Base-by-base conservation (phyloP, 2,888 invertebrate species). In the Nomada flava region DNA sequence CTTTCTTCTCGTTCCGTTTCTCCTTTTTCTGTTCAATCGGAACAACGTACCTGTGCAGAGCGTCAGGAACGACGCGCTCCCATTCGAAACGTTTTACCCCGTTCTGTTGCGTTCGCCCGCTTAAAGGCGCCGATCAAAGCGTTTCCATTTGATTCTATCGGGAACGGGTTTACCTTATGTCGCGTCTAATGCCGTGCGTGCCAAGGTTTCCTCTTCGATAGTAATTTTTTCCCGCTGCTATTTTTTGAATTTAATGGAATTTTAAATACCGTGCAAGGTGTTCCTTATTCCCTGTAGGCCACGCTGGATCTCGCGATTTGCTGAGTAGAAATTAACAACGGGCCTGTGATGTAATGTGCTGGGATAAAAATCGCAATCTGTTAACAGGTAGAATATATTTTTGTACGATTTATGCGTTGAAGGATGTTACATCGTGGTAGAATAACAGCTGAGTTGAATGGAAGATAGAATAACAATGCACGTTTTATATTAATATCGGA, bases 11-110 rank as follows among this genome's bases (percentile, higher is more conserved):
- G 10, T 13, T 53, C 50, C 36, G n/a, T 36, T 64, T 52, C 52
- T 13, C 15, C n/a, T 11, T 23, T 15, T 60, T 60, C 63, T 42
- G 53, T 63, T 65, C 78, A 55, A 50, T 67, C 71, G 52, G 79
- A 71, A 75, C 73, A 15, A 47, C 63, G 44, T 53, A 73, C 62
- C 71, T 44, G 42, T 50, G 60, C 70, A 36, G 36, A 23, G 29
- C 47, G 59, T 23, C 20, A 47, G 55, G 68, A 86, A 84, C 86
- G 84, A 86, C 81, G 68, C 42, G 11, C 11, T 52, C 62, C 55
- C 29, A 62, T 42, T 53, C 55, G 11, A 29, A 57, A 52, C 23
- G 63, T 60, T 80, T 76, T 60, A 65, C 70, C 55, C 44, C 69
- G 62, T 18, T 52, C 71, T 42, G 47, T 29, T 57, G 60, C 50